Conservation (phyloP, 2,888 invertebrate species). For the Caenorhabditis panamensis region DNA sequence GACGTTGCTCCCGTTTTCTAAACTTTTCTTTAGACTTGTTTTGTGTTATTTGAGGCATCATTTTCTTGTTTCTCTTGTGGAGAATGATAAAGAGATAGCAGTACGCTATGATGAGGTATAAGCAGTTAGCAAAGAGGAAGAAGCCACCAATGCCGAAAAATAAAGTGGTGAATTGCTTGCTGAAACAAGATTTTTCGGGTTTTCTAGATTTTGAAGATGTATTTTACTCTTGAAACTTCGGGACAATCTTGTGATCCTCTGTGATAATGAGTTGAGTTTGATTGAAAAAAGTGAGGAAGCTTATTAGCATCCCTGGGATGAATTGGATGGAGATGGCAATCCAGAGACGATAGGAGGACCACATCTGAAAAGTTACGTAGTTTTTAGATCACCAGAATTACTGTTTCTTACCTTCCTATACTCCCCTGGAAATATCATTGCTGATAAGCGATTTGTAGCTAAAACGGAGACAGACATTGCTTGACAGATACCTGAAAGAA, state of each 20-base stretch:
- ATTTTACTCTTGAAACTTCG: constrained; percentile 36
- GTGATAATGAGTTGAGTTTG: constrained; percentile 22
- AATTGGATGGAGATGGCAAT: constrained; percentile 41
- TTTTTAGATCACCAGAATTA: too few relatives aligned
- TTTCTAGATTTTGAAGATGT: too few relatives aligned
- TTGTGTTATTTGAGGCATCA: background rate
- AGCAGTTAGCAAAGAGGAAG: constrained; percentile 21
- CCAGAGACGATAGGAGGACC: constrained; percentile 24
- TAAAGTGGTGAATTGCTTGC: constrained; percentile 19
- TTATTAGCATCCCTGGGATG: constrained; percentile 38
- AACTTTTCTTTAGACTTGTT: constrained; percentile 13
- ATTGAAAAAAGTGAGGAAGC: constrained; percentile 45
- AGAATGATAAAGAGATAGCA: constrained; percentile 29
- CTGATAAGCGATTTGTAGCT: constrained; percentile 53
- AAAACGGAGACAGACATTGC: constrained; percentile 54
- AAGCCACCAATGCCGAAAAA: constrained; percentile 41
- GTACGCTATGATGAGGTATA: constrained; percentile 44
- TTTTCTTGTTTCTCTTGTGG: constrained; percentile 1
- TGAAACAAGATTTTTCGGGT: background rate
- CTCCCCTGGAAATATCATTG: constrained; percentile 42
- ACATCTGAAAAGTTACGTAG: constrained; percentile 43
- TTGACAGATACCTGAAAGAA: constrained; percentile 43
- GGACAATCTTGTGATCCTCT: constrained; percentile 34
- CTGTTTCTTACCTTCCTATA: constrained; percentile 21
- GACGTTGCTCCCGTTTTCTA: constrained; percentile 15